Evolutionary conservation across 2,113 vertebrate species (phyloP).

Genomic region (Siphamia tubifer): DNA sequence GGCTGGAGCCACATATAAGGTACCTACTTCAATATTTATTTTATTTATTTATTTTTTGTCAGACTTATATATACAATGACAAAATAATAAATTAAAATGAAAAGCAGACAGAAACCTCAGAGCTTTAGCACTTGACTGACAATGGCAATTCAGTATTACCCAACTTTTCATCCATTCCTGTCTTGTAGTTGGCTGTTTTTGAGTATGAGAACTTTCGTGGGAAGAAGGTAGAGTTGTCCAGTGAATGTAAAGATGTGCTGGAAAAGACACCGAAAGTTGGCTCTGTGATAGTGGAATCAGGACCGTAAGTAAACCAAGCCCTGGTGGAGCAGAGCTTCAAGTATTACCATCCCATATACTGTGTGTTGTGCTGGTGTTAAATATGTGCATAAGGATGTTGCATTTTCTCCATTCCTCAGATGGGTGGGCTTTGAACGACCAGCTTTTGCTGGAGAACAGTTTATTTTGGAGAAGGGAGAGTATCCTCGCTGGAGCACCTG

Average conservation of each 20-base stretch:
- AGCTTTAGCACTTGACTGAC: background rate
- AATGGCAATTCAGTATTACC: background rate
- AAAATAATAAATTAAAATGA: background rate
- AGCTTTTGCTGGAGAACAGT: constrained; percentile 85
- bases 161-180: background rate
- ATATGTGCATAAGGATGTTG: background rate
- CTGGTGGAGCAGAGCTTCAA: constrained; percentile 63
- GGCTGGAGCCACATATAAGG: constrained; percentile 84
- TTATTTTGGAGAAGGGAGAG: constrained; percentile 88
- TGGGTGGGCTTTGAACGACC: constrained; percentile 88
- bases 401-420: constrained; percentile 57
- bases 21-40: constrained; percentile 41
- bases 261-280: constrained; percentile 87
- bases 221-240: constrained; percentile 82
- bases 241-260: constrained; percentile 82
- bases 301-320: constrained; percentile 60
- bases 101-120: background rate
- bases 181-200: constrained; percentile 67
- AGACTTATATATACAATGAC: too few species aligned
- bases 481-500: constrained; percentile 89
- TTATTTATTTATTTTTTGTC: background rate
- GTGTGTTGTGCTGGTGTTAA: background rate
- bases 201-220: constrained; percentile 90
- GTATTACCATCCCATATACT: background rate
- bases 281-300: constrained; percentile 88